phyloP scores from a whole-genome alignment of 1,140 invertebrate species.

The Bicyclus anynana region DNA sequence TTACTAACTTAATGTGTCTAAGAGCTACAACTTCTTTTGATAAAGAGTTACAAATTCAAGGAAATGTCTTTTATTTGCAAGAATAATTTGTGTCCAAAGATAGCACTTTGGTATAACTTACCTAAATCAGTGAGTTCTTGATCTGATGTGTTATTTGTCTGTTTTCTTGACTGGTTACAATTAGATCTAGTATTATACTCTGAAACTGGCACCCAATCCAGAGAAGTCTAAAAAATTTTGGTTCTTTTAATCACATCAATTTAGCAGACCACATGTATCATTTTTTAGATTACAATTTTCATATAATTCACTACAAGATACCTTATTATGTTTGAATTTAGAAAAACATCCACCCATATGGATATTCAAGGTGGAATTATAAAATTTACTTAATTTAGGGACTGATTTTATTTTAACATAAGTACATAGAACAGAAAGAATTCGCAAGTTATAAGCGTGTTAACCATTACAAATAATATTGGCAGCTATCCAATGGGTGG shows the following conservation, averaged over 20 bases:
- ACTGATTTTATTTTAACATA: constrained; percentile 25
- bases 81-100: too few species aligned
- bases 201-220: constrained; percentile 75
- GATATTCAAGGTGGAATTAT: constrained; percentile 20
- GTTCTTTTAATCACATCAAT: constrained; percentile 27
- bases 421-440: constrained; percentile 33
- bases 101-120: constrained; percentile 29
- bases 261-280: neutral
- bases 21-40: too few species aligned
- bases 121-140: constrained; percentile 67
- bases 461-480: constrained; percentile 39
- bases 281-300: neutral
- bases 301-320: constrained; percentile 31
- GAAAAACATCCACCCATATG: constrained; percentile 72
- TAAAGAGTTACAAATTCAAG: too few species aligned
- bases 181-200: constrained; percentile 71
- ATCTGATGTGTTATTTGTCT: constrained; percentile 69
- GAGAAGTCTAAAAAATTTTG: constrained; percentile 63
- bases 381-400: constrained; percentile 18
- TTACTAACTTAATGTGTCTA: too few species aligned
- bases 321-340: constrained; percentile 64
- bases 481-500: constrained; percentile 55
- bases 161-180: constrained; percentile 69
- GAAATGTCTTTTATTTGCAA: too few species aligned
- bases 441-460: constrained; percentile 21